Percentiles rank a stretch among this genome's conserved stretches.
Evolutionary conservation across 2,113 vertebrate genomes (phyloP).

Genomic region (Cisticola juncidis): DNA sequence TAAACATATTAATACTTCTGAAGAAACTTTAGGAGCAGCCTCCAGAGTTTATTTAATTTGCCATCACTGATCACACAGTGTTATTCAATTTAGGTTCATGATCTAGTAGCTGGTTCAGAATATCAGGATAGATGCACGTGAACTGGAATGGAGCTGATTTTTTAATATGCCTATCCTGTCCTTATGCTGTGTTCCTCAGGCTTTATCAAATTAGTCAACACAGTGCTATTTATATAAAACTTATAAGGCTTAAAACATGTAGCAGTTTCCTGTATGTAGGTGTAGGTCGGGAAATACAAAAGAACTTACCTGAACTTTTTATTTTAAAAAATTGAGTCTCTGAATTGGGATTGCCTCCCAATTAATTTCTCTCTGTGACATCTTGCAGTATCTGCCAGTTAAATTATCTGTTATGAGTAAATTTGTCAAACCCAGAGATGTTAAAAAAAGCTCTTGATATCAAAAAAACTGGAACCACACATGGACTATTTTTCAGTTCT

Average conservation of each 20-base stretch:
- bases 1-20: not conserved
- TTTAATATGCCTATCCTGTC: not conserved
- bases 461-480: not conserved
- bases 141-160: not conserved
- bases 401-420: not conserved
- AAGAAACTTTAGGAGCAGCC: not conserved
- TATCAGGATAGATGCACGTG: not conserved
- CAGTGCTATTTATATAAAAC: not conserved
- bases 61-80: not conserved
- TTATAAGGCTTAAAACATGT: not conserved
- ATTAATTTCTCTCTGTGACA: not conserved
- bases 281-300: not conserved
- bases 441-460: not conserved
- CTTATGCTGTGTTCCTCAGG: not conserved
- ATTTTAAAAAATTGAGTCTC: not conserved
- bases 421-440: not conserved
- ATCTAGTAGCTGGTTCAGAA: not conserved
- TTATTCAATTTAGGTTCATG: not conserved
- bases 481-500: not conserved
- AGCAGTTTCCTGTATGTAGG: not conserved
- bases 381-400: not conserved
- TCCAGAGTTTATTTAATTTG: not conserved
- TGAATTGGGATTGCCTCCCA: not conserved
- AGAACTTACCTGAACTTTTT: not conserved
- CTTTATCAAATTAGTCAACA: not conserved